phyloP scores from a whole-genome alignment of 2,797 vertebrate genomes.

The Typhlichthys eigenmanni region DNA sequence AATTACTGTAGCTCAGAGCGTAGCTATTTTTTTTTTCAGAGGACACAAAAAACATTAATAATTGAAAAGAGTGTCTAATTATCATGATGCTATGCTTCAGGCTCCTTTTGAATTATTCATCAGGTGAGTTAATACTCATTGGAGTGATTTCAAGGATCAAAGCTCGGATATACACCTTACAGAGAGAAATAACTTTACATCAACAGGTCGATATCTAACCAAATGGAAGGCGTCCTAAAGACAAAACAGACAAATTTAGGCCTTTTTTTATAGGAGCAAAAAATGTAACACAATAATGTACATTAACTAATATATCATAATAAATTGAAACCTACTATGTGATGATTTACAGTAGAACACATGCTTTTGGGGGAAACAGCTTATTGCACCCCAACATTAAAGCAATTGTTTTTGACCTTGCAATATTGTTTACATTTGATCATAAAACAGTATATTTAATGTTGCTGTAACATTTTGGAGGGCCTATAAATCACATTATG shows the following conservation, averaged over 20 bases:
- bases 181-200: slow-evolving; percentile 1
- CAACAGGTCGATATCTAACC: neutral
- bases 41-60: slow-evolving; percentile 17
- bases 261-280: too few relatives aligned
- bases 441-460: neutral
- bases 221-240: neutral
- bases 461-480: neutral
- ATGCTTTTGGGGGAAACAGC: too few relatives aligned
- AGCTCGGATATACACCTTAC: slow-evolving; percentile 6
- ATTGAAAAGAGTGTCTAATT: slow-evolving; percentile 22
- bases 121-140: slow-evolving; percentile 27
- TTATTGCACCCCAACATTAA: neutral
- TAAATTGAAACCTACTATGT: neutral
- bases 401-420: neutral
- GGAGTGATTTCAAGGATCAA: slow-evolving; percentile 23
- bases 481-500: neutral
- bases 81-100: slow-evolving; percentile 23
- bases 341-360: neutral
- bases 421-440: neutral
- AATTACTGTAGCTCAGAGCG: neutral
- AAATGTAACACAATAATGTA: too few relatives aligned
- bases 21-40: slow-evolving; percentile 6
- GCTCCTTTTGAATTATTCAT: slow-evolving; percentile 30
- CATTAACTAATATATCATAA: neutral
- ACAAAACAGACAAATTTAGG: neutral